Evolutionary conservation across 2,888 invertebrate species (phyloP).

Genomic region (Melanotus villosus): DNA sequence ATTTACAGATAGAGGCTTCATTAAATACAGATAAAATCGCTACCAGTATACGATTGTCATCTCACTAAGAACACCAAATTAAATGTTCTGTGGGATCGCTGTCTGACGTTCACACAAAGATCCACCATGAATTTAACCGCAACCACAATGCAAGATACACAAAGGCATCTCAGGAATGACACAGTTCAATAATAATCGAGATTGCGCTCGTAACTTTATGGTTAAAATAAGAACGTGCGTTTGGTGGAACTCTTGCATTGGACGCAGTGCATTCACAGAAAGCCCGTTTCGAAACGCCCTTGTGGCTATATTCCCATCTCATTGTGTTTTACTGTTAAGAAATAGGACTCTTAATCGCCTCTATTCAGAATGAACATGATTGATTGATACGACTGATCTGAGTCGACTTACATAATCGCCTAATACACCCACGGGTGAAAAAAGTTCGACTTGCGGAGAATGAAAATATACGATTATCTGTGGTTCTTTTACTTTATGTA

Average conservation of each 20-base stretch:
- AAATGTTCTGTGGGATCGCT: too few relatives aligned
- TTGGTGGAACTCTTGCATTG: constrained; percentile 24
- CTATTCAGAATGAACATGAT: constrained; percentile 10
- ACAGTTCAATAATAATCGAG: constrained; percentile 47
- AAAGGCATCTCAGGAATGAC: constrained; percentile 45
- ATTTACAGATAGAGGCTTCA: too few relatives aligned
- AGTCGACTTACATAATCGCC: not conserved
- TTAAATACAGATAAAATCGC: too few relatives aligned
- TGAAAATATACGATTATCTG: not conserved
- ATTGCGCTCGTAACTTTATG: constrained; percentile 22
- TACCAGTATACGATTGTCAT: too few relatives aligned
- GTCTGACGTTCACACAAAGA: not conserved
- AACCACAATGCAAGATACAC: constrained; percentile 16
- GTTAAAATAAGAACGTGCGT: constrained; percentile 29
- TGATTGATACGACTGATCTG: constrained; percentile 16
- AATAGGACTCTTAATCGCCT: constrained; percentile 8
- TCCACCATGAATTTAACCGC: not conserved
- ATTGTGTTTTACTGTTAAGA: constrained; percentile 10
- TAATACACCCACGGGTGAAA: constrained; percentile 3
- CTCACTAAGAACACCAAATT: too few relatives aligned
- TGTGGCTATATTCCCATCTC: not conserved
- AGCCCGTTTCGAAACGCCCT: not conserved
- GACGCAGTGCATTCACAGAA: constrained; percentile 29
- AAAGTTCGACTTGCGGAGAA: not conserved
- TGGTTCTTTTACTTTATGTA: not conserved